Percentiles rank a stretch among this genome's conserved stretches.
These are phyloP conservation scores for Nymphalis polychloros DNA, from an alignment of 2,888 invertebrate species.

Conservation along the genomic window DNA sequence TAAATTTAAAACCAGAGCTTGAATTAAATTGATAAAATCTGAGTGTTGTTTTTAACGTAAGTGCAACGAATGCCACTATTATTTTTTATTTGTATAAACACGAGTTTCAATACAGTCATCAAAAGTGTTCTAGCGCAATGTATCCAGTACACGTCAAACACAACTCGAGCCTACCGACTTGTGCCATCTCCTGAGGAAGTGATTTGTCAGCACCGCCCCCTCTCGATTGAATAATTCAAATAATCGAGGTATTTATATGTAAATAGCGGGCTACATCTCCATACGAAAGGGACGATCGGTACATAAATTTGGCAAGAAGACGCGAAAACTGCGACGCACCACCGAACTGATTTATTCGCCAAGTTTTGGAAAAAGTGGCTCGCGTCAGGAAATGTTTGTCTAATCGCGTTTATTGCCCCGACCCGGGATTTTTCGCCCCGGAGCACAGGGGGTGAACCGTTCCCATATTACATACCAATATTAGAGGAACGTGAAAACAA, in stretches of 20 bases:
- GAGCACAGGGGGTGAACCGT: conserved; percentile 58
- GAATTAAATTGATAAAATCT: too few species aligned
- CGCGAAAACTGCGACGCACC: conserved; percentile 80
- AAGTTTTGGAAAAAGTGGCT: conserved; percentile 79
- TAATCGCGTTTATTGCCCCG: conserved; percentile 78
- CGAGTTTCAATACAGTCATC: conserved; percentile 24
- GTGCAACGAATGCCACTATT: neutral
- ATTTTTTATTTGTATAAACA: conserved; percentile 10
- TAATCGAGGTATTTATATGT: conserved; percentile 83
- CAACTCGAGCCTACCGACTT: conserved; percentile 71
- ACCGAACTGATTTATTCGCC: conserved; percentile 79
- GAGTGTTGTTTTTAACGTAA: too few species aligned
- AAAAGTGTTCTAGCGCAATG: conserved; percentile 42
- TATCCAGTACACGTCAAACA: conserved; percentile 66
- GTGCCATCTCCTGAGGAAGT: conserved; percentile 79
- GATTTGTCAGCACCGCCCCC: conserved; percentile 82
- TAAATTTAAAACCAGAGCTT: too few species aligned
- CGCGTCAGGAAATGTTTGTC: conserved; percentile 81
- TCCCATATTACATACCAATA: conserved; percentile 42
- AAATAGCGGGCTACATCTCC: conserved; percentile 81
- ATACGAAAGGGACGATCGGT: conserved; percentile 82
- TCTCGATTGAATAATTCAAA: conserved; percentile 83
- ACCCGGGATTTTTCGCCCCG: conserved; percentile 68
- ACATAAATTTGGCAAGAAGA: conserved; percentile 82
- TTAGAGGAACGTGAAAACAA: conserved; percentile 46